A percentile compares a stretch with the other conserved stretches of the same genome.
These are phyloP conservation scores for Dicerorhinus sumatrensis DNA, from an alignment of 2,113 vertebrate species.

Conservation along the genomic window DNA sequence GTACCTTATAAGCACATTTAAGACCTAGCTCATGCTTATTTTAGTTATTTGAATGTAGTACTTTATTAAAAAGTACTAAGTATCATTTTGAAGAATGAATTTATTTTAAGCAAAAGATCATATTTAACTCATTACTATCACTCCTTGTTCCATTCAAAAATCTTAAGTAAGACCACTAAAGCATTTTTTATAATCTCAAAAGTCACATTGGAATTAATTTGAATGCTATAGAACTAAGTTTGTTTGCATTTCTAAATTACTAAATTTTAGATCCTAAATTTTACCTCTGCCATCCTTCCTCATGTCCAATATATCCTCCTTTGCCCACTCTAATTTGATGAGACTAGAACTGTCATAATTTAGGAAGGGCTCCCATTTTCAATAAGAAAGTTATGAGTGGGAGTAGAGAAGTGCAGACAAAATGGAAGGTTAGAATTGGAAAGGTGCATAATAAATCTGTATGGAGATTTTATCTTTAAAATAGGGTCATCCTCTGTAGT, in stretches of 20 bases:
- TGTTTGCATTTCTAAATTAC: constrained; percentile 54
- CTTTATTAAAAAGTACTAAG: constrained; percentile 55
- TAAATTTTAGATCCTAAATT: constrained; percentile 12
- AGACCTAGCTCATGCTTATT: constrained; percentile 42
- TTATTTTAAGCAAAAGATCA: constrained; percentile 64
- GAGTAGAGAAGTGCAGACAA: background rate
- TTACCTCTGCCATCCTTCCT: background rate
- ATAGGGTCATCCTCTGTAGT: background rate
- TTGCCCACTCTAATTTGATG: background rate
- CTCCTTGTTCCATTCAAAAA: constrained; percentile 43
- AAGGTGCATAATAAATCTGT: background rate
- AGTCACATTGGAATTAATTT: constrained; percentile 45
- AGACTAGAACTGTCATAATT: background rate
- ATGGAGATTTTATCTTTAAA: background rate
- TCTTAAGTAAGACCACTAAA: constrained; percentile 57
- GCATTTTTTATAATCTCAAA: constrained; percentile 24
- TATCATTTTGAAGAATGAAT: constrained; percentile 66
- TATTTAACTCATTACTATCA: constrained; percentile 66
- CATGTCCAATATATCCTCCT: background rate
- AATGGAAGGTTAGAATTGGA: background rate
- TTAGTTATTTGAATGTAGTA: constrained; percentile 43
- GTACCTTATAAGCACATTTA: constrained; percentile 58
- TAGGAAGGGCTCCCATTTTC: background rate
- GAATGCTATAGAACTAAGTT: constrained; percentile 31
- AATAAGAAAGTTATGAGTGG: background rate